A percentile compares a stretch with the other conserved stretches of the same genome.
phyloP scores from a whole-genome alignment of 2,113 vertebrate genomes.

The Alligator mississippiensis region DNA sequence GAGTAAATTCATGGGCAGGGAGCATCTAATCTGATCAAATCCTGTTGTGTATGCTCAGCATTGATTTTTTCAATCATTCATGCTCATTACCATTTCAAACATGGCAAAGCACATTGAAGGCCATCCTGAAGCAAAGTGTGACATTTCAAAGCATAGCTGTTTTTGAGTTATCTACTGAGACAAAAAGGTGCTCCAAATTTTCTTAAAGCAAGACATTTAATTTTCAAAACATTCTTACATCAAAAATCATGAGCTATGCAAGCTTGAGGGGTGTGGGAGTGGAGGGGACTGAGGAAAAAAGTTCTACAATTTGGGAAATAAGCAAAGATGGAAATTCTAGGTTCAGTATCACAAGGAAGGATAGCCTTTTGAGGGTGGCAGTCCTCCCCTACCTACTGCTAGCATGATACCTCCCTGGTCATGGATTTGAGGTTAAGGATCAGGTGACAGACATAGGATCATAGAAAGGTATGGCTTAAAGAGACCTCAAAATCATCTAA shows the following conservation, averaged over 20 bases:
- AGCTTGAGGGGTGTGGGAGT: rapidly evolving
- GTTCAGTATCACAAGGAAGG: not conserved
- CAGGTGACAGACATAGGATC: not conserved
- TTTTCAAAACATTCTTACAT: not conserved
- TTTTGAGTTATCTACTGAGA: not conserved
- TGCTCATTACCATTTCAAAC: rapidly evolving
- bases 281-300: not conserved
- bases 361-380: not conserved
- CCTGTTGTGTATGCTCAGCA: not conserved
- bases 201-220: not conserved
- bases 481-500: too few species aligned
- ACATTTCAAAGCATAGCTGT: not conserved
- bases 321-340: not conserved
- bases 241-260: not conserved
- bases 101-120: not conserved
- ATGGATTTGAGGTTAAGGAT: not conserved
- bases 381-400: not conserved
- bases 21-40: not conserved
- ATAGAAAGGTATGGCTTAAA: too few species aligned
- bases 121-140: not conserved
- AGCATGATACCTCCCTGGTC: not conserved
- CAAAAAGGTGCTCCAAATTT: not conserved
- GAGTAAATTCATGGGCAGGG: not conserved
- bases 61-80: not conserved
- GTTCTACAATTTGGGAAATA: not conserved